Evolutionary conservation across 1,140 invertebrate species (phyloP).

Genomic region (Cyclina sinensis): DNA sequence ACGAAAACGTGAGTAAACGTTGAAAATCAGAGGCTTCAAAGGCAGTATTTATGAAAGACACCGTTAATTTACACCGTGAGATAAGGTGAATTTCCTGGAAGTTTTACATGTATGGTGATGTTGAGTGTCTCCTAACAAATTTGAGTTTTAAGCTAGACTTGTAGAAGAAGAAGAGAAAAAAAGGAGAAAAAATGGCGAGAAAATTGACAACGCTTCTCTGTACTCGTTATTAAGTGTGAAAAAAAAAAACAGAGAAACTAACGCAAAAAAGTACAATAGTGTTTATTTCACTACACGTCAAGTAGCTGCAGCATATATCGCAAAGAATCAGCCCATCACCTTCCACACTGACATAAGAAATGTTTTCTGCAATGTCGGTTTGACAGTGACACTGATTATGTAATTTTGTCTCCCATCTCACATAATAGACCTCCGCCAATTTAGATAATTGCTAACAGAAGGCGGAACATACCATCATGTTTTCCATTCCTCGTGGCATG

Average conservation of each 20-base stretch:
- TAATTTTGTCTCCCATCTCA: conserved; percentile 62
- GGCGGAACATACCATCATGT: conserved; percentile 39
- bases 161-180: no score
- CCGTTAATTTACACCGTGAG: neutral
- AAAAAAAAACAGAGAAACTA: no score
- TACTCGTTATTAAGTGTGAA: no score
- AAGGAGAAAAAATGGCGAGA: no score
- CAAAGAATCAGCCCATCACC: conserved; percentile 28
- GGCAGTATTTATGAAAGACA: neutral
- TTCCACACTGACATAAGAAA: conserved; percentile 58
- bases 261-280: neutral
- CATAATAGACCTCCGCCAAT: conserved; percentile 65
- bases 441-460: conserved; percentile 67
- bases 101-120: no score
- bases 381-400: conserved; percentile 70
- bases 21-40: neutral
- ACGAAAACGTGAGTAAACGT: conserved; percentile 50
- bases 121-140: no score
- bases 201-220: no score
- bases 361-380: conserved; percentile 54
- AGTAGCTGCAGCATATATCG: neutral
- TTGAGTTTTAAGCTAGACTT: no score
- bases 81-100: no score
- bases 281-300: neutral
- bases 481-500: conserved; percentile 59